A percentile compares a stretch with the other conserved stretches of the same genome.
Conservation (phyloP, 2,113 vertebrate genomes). For the Serilophus lunatus region DNA sequence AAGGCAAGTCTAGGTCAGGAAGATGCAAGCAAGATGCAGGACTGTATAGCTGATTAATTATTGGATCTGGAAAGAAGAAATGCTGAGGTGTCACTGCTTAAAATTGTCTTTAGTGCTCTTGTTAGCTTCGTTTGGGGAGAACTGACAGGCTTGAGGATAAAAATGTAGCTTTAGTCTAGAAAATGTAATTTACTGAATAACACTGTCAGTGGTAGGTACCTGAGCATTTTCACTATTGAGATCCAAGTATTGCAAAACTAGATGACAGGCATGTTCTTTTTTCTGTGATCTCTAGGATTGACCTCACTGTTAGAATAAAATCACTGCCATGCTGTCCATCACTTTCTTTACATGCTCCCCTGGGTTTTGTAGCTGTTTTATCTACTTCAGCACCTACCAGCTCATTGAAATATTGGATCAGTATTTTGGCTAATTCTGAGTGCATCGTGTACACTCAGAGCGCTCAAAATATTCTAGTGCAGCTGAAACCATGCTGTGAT, state of each 20-base stretch:
- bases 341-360: neutral
- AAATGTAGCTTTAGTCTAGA: neutral
- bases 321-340: rapidly evolving
- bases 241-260: neutral
- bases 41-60: neutral
- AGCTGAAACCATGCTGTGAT: neutral
- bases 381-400: neutral
- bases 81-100: neutral
- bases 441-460: neutral
- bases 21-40: neutral
- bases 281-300: neutral
- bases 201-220: neutral
- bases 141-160: neutral
- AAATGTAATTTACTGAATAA: neutral
- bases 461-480: neutral
- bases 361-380: neutral
- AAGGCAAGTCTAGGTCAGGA: neutral
- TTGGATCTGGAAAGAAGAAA: neutral
- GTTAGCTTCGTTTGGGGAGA: neutral
- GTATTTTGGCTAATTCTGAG: neutral
- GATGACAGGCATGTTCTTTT: neutral
- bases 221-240: neutral
- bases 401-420: neutral
- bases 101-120: neutral
- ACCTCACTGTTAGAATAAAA: neutral